These are phyloP conservation scores for Hirudinaria manillensis DNA, from an alignment of 2,888 invertebrate genomes.

Conservation along the genomic window DNA sequence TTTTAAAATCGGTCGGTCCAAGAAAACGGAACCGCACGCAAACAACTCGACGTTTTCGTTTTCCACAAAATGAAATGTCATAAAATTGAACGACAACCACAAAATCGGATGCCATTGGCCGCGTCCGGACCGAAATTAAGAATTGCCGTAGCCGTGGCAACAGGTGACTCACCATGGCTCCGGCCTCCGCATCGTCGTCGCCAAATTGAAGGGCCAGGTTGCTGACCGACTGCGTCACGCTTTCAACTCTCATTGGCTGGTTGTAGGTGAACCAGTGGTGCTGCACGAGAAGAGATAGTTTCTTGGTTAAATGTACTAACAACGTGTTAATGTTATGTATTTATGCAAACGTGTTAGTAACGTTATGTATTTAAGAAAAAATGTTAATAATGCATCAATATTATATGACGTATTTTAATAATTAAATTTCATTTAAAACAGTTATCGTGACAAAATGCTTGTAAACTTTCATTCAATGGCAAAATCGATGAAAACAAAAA, in stretches of 20 bases:
- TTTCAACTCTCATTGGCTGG: conserved; percentile 91
- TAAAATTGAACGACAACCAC: no score
- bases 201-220: conserved; percentile 98
- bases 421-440: neutral
- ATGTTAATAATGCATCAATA: neutral
- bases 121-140: no score
- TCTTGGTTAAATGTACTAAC: neutral
- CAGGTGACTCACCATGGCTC: conserved; percentile 59
- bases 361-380: neutral
- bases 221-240: conserved; percentile 94
- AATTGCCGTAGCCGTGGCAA: no score
- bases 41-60: neutral
- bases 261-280: conserved; percentile 98
- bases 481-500: neutral
- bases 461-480: neutral
- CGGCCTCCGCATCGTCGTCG: conserved; percentile 83
- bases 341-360: neutral
- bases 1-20: no score
- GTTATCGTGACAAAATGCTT: neutral
- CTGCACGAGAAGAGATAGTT: conserved; percentile 40
- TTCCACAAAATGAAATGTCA: no score
- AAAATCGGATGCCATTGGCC: no score
- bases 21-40: no score
- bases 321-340: neutral
- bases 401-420: no score